Evolutionary conservation across 2,113 vertebrate species (phyloP), one percentile per base, ranked within the genome.

Genomic region (Lichenostomus cassidix): DNA sequence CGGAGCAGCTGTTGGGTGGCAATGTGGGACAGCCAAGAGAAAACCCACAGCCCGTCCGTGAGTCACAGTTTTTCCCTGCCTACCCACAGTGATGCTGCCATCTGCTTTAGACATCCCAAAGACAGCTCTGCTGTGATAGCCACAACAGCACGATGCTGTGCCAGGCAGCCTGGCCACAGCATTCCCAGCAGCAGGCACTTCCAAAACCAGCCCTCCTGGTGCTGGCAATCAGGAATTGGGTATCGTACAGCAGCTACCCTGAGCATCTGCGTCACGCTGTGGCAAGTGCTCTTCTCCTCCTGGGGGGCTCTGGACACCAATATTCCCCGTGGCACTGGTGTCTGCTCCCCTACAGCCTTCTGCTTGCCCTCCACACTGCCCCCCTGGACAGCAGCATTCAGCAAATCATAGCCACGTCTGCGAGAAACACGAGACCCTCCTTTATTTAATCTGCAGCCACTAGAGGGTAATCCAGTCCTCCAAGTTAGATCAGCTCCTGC

Each of bases 401-500:
- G n/a, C 8, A 3, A 69, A 56, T 60, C 2, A 0, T 46, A 85
- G 31, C 13, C 82, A 29, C 2, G 6, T 17, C 82, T 83, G 63
- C 44, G 50, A 82, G 74, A 19, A 59, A 10, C 20, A 12, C 15
- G 0, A 27, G 14, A 86, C 39, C 55, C 46, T 89, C 31, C 59
- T 94, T 69, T 33, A 68, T 94, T 91, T 92, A 71, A 73, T 39
- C 93, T 91, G 90, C 95, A 95, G 82, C 95, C 96, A 90, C 93
- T 95, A 96, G 95, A 95, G 93, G 96, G 94, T 95, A 95, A 94
- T 53, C 92, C 92, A 95, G 90, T 13, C 79, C 62, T 94, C 92
- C 5, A n/a, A 87, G 84, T 92, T 47, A 74, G 17, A 85, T 15
- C 75, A 35, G 71, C 60, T 79, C 78, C 83, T 23, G 29, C 90